Conservation (phyloP, 2,888 invertebrate genomes). For the Temnothorax unifasciatus region DNA sequence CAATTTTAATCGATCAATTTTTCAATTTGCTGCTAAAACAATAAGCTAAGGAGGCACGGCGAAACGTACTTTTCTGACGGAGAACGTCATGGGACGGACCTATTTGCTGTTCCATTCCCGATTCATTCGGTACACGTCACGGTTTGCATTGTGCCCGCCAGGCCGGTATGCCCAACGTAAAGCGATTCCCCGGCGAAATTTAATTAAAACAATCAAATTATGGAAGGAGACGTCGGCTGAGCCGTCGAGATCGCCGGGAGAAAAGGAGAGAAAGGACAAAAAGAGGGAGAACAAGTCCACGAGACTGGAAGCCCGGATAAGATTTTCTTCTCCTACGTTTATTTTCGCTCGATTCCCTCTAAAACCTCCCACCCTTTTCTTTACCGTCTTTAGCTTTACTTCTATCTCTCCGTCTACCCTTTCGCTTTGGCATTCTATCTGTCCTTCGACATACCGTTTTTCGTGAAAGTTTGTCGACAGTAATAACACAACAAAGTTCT, state of each 20-base stretch:
- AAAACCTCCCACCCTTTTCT: conserved; percentile 59
- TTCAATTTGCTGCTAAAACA: conserved; percentile 24
- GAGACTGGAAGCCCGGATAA: conserved; percentile 80
- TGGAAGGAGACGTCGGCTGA: conserved; percentile 84
- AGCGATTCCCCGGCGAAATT: conserved; percentile 85
- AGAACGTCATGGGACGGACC: conserved; percentile 66
- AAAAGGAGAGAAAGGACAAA: conserved; percentile 71
- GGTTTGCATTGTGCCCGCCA: conserved; percentile 84
- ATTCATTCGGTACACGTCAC: conserved; percentile 84
- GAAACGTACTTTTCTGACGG: conserved; percentile 13
- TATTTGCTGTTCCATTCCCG: conserved; percentile 80
- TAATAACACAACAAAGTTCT: conserved; percentile 17
- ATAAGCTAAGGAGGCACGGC: conserved; percentile 16
- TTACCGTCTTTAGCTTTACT: conserved; percentile 40
- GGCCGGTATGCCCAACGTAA: conserved; percentile 84
- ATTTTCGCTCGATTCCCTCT: conserved; percentile 77
- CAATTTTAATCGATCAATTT: conserved; percentile 13
- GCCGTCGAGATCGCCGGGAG: conserved; percentile 77
- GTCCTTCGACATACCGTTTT: conserved; percentile 41
- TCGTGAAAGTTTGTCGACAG: conserved; percentile 2
- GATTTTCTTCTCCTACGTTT: conserved; percentile 82
- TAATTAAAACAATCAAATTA: conserved; percentile 87
- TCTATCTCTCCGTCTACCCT: conserved; percentile 27
- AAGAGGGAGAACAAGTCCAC: conserved; percentile 77
- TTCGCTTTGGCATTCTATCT: conserved; percentile 35